Evolutionary conservation across 2,888 invertebrate genomes (phyloP).

Genomic region (Sinotaia quadrata): DNA sequence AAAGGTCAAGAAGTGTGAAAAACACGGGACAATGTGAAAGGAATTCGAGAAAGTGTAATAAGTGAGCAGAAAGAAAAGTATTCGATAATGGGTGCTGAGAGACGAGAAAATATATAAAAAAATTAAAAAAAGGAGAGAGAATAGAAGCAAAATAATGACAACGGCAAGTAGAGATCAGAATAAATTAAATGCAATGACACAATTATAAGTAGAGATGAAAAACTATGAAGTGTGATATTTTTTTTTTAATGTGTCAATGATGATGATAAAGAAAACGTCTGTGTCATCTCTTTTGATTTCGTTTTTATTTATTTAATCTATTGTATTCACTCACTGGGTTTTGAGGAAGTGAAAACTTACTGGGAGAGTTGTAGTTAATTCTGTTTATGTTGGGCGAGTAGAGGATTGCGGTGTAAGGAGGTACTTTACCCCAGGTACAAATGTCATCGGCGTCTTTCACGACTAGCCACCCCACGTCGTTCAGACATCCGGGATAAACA

Average conservation of each 20-base stretch:
- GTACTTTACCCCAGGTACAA: neutral
- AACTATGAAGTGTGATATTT: too few relatives aligned
- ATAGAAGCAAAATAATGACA: neutral
- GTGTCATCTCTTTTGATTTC: too few relatives aligned
- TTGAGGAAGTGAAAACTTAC: too few relatives aligned
- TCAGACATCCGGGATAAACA: neutral
- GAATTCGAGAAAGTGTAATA: too few relatives aligned
- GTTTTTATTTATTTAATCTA: too few relatives aligned
- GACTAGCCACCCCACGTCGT: constrained; percentile 2
- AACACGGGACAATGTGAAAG: neutral
- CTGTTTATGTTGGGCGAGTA: neutral
- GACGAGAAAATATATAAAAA: neutral
- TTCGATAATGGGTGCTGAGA: neutral
- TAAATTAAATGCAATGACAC: too few relatives aligned
- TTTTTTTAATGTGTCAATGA: too few relatives aligned
- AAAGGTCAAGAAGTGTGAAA: neutral
- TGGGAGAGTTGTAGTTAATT: neutral
- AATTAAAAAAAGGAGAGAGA: neutral
- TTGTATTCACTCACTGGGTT: too few relatives aligned
- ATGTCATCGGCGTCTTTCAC: neutral
- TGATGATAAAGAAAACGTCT: too few relatives aligned
- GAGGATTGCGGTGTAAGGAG: neutral
- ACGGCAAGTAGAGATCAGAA: too few relatives aligned
- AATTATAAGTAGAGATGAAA: too few relatives aligned
- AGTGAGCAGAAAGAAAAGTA: too few relatives aligned